Percentiles rank a stretch among this genome's conserved stretches.
Evolutionary conservation across 2,113 vertebrate genomes (phyloP).

Genomic region (Heptranchias perlo): DNA sequence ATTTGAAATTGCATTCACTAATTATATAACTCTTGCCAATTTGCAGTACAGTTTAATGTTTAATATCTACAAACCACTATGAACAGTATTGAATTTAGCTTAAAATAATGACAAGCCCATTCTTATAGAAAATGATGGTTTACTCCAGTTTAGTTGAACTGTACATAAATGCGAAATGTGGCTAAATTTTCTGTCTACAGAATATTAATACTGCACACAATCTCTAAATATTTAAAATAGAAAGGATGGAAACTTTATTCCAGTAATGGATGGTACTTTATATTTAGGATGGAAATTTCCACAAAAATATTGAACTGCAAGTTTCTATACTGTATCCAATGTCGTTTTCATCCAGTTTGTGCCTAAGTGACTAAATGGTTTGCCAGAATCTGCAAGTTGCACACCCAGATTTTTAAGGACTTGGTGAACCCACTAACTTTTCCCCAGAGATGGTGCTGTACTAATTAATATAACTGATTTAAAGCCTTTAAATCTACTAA

Average conservation of each 20-base stretch:
- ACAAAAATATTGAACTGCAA: background rate
- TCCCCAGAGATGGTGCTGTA: background rate
- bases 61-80: background rate
- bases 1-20: constrained; percentile 48
- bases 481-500: background rate
- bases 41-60: constrained; percentile 39
- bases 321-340: background rate
- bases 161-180: background rate
- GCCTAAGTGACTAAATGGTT: background rate
- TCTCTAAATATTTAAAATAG: background rate
- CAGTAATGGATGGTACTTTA: background rate
- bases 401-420: background rate
- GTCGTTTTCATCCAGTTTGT: background rate
- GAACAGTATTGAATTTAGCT: background rate
- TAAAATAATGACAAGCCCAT: background rate
- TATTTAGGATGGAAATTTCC: background rate
- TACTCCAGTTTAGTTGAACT: background rate
- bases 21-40: constrained; percentile 47
- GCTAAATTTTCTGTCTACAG: background rate
- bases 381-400: background rate
- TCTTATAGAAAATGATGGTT: background rate
- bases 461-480: background rate
- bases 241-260: background rate
- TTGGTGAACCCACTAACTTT: background rate
- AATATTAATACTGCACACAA: background rate